Base-by-base conservation (phyloP, 2,797 vertebrate genomes). In the Crypturellus tataupa region DNA sequence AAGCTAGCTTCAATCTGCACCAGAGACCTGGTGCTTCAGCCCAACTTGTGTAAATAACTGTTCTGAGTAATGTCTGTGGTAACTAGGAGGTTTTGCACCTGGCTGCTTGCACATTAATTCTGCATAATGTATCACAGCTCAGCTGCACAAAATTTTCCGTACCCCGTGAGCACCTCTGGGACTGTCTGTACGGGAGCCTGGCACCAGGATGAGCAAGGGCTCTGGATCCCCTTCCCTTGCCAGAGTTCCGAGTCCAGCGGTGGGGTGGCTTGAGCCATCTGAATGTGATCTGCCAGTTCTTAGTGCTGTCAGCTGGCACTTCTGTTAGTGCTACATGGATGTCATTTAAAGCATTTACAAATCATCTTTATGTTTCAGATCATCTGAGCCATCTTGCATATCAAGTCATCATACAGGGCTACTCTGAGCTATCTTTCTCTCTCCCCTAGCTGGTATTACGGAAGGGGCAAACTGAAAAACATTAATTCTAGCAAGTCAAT, bases 131-230 rank as follows among this genome's bases (percentile, higher is more conserved):
- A 56, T 91, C 86, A 31, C 56, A 75, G 29, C 86, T 92, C 8
- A 3, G 47, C 82, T 80, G 80, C 70, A 53, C 39, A 80, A 86
- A 77, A 33, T 90, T 94, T 90, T 87, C 86, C 47, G n/a, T 91
- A 58, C 23, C 86, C 69, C 7, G 86, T 94, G 53, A 90, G 60
- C 75, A 86, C 75, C 79, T 89, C 93, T 96, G 91, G 85, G 77
- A 65, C 37, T 94, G 64, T 94, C 89, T 94, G 56, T 29, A 39
- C 84, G 87, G 80, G 63, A 94, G 85, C 70, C 42, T 40, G 78
- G 76, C 53, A 60, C 11, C 83, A 83, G 69, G 76, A 80, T 37
- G 27, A 87, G 40, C 40, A 27, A 47, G 59, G 77, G 80, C 44
- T 91, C 56, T 64, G 70, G 53, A 77, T 73, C 10, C 60, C 85